A percentile compares a stretch with the other conserved stretches of the same genome.
Conservation (phyloP, 2,113 vertebrate genomes). For the Lichenostomus cassidix region DNA sequence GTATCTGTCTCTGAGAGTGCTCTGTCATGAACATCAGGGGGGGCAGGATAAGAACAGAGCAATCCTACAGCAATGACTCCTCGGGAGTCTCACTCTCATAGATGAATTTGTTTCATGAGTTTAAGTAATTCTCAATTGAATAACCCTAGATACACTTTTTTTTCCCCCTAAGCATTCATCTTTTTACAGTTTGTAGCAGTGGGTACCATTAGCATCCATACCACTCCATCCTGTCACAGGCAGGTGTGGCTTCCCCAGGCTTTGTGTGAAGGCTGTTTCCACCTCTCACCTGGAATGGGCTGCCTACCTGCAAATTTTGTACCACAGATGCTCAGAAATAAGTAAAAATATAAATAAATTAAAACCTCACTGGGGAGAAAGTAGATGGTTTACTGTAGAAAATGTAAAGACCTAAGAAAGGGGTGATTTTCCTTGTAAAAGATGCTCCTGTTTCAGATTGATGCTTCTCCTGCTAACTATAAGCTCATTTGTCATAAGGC, state of each 20-base stretch:
- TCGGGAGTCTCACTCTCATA: background rate
- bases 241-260: background rate
- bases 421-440: background rate
- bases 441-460: background rate
- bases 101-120: background rate
- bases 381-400: background rate
- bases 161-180: background rate
- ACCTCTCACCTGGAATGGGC: accelerated
- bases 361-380: background rate
- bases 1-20: background rate
- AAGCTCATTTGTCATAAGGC: background rate
- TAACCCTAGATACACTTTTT: background rate
- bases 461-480: background rate
- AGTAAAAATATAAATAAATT: background rate
- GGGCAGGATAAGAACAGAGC: background rate
- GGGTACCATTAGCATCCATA: background rate
- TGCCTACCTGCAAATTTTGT: background rate
- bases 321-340: background rate
- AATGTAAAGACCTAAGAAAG: background rate
- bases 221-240: background rate
- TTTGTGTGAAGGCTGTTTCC: background rate
- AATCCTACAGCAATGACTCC: background rate
- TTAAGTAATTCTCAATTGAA: background rate
- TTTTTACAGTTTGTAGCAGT: background rate
- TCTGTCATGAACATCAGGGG: background rate